Evolutionary conservation across 2,888 invertebrate species (phyloP).

Genomic region (Proisotoma minuta): DNA sequence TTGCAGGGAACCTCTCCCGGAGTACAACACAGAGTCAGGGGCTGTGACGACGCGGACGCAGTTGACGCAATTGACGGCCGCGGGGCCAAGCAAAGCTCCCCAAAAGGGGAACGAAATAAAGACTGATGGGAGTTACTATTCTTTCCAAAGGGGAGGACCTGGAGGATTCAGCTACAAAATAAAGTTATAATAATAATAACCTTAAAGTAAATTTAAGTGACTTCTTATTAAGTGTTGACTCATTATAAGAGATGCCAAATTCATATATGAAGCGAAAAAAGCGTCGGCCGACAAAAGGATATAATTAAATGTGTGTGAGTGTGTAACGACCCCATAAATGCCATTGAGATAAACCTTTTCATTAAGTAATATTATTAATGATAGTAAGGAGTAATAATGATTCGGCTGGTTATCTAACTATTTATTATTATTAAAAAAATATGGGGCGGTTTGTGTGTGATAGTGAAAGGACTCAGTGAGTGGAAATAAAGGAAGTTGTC

Average conservation of each 20-base stretch:
- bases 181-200: slow-evolving; percentile 22
- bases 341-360: slow-evolving; percentile 8
- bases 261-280: too few relatives aligned
- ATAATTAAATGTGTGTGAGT: too few relatives aligned
- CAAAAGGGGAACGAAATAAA: too few relatives aligned
- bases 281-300: too few relatives aligned
- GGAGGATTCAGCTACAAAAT: slow-evolving; percentile 47
- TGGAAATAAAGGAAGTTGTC: slow-evolving; percentile 11
- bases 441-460: slow-evolving; percentile 2
- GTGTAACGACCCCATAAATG: neutral
- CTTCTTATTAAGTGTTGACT: neutral
- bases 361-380: slow-evolving; percentile 3
- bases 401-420: neutral
- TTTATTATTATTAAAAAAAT: neutral
- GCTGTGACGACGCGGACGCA: slow-evolving; percentile 34
- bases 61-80: slow-evolving; percentile 5
- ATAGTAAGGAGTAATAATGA: slow-evolving; percentile 1
- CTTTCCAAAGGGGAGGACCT: slow-evolving; percentile 46
- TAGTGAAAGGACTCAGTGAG: slow-evolving; percentile 12
- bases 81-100: slow-evolving; percentile 40
- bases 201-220: neutral
- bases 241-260: neutral
- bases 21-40: slow-evolving; percentile 46
- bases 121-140: slow-evolving; percentile 58
- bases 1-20: slow-evolving; percentile 45